A percentile compares a stretch with the other conserved stretches of the same genome.
phyloP scores from a whole-genome alignment of 64 coral and sea anemone genomes.

The Pocillopora damicornis region DNA sequence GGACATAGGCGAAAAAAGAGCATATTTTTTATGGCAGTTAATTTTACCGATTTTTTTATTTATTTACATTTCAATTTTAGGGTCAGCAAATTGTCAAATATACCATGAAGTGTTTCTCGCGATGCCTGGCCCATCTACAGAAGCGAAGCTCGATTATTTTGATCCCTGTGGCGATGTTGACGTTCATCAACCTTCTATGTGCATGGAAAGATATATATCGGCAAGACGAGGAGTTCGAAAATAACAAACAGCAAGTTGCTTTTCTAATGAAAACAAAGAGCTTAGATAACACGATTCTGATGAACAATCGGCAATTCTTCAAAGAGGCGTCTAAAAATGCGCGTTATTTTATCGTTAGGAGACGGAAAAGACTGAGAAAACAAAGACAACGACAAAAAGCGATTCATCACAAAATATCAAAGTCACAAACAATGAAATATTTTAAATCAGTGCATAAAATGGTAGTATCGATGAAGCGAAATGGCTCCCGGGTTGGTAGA shows the following conservation, averaged over 20 bases:
- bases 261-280: background rate
- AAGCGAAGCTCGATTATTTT: background rate
- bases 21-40: too few species aligned
- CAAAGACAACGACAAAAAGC: background rate
- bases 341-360: background rate
- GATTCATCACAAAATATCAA: background rate
- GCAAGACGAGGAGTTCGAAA: background rate
- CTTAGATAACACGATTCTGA: background rate
- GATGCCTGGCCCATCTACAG: background rate
- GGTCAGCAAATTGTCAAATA: background rate
- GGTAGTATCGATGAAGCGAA: background rate
- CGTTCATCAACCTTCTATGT: background rate
- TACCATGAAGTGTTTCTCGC: background rate
- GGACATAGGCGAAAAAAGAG: too few species aligned
- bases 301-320: background rate
- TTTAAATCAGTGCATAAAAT: background rate
- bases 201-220: background rate
- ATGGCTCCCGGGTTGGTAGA: background rate
- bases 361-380: background rate
- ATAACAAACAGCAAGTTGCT: background rate
- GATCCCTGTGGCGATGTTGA: background rate
- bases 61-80: background rate
- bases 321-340: background rate
- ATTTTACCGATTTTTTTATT: background rate
- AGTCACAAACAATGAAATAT: background rate